Evolutionary conservation across 2,113 vertebrate genomes (phyloP), one percentile per base, ranked within the genome.

Genomic region (Boleophthalmus pectinirostris): DNA sequence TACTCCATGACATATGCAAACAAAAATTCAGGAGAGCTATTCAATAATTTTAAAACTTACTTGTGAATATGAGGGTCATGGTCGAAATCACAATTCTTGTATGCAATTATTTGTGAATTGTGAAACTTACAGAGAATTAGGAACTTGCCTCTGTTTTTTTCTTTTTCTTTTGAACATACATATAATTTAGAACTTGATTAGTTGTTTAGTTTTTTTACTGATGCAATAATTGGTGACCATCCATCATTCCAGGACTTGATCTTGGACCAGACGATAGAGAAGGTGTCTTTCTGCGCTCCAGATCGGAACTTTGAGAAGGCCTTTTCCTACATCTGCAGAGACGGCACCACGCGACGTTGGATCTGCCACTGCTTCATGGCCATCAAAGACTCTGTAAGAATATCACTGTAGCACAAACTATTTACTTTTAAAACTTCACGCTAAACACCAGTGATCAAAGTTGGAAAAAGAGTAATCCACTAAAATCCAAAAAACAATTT

Each of bases 281-380:
- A 99, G 89, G 98, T 99, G 85, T 99, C 98, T 18, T 99, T 99
- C 95, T 99, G 98, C 74, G 98, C 98, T 23, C 98, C 98, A 20
- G 98, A 99, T 86, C 94, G 98, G 73, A 99, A 99, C 91, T 99
- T 98, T 80, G 98, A 99, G 87, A 93, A 96, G 69, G 98, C 98
- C 0, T 99, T 99, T 87, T 99, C 98, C 0, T 99, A 99, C 86
- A 99, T 99, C 91, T 99, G 98, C 82, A 95, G 98, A 25, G 98
- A 99, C 6, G 98, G 98, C 57, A 99, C 98, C n/a, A 99, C 98
- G 0, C 95, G 98, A 0, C 96, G 98, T 82, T 99, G 98, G 98
- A 99, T 99, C 88, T 99, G 98, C 82, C 98, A 99, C 83, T 99
- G 97, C 82, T 99, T 99, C 45, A 98, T 99, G 97, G 97, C 98